These are phyloP conservation scores for Pseudopodoces humilis DNA, from an alignment of 2,113 vertebrate genomes.

Conservation along the genomic window DNA sequence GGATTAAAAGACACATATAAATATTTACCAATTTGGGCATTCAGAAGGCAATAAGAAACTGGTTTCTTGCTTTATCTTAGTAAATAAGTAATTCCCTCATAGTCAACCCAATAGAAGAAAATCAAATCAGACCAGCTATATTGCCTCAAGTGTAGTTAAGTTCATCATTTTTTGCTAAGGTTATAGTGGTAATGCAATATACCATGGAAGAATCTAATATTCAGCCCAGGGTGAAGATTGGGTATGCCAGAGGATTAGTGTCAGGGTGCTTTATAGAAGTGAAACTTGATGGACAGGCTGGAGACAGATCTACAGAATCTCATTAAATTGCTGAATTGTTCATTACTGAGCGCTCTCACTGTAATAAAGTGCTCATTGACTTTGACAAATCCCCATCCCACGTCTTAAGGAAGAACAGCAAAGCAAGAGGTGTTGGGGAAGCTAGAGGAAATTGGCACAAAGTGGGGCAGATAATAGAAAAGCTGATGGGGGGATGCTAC, in stretches of 20 bases:
- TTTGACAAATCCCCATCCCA: slow-evolving; percentile 84
- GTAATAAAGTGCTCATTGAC: slow-evolving; percentile 89
- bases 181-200: slow-evolving; percentile 85
- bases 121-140: slow-evolving; percentile 81
- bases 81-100: slow-evolving; percentile 80
- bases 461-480: slow-evolving; percentile 71
- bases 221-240: slow-evolving; percentile 83
- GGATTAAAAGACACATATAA: slow-evolving; percentile 75
- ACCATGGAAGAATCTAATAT: slow-evolving; percentile 86
- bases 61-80: slow-evolving; percentile 78
- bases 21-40: slow-evolving; percentile 75
- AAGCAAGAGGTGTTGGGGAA: slow-evolving; percentile 66
- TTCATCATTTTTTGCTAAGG: slow-evolving; percentile 84
- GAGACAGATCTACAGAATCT: slow-evolving; percentile 87
- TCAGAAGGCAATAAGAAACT: slow-evolving; percentile 75
- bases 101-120: slow-evolving; percentile 74
- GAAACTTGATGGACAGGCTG: slow-evolving; percentile 85
- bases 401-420: slow-evolving; percentile 77
- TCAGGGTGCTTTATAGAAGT: slow-evolving; percentile 86
- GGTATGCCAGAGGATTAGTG: slow-evolving; percentile 85
- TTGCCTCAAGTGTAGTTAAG: slow-evolving; percentile 84
- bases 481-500: slow-evolving; percentile 14
- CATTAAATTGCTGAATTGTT: slow-evolving; percentile 88
- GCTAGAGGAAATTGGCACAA: slow-evolving; percentile 71
- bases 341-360: slow-evolving; percentile 81